Conservation (phyloP, 2,888 invertebrate species). For the Leucophenga montana region DNA sequence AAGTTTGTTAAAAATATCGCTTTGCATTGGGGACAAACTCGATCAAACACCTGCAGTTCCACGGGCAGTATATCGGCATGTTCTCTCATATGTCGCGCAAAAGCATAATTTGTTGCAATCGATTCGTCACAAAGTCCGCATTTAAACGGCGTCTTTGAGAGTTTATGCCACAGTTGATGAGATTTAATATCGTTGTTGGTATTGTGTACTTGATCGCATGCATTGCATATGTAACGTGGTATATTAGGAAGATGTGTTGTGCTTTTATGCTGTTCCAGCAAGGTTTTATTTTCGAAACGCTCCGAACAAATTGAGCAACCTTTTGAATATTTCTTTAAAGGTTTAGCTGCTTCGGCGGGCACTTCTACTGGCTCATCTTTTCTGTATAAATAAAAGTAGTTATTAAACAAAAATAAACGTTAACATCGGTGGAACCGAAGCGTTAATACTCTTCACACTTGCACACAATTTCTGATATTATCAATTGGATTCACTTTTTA, state of each 20-base stretch:
- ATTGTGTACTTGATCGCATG: slow-evolving; percentile 74
- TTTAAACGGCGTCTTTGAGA: slow-evolving; percentile 71
- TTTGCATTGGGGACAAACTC: slow-evolving; percentile 68
- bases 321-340: slow-evolving; percentile 37
- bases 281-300: slow-evolving; percentile 58
- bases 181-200: slow-evolving; percentile 68
- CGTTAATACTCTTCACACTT: too few species aligned
- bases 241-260: slow-evolving; percentile 63
- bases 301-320: slow-evolving; percentile 64
- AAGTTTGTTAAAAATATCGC: slow-evolving; percentile 69
- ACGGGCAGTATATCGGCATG: slow-evolving; percentile 54
- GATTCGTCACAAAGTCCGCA: slow-evolving; percentile 73
- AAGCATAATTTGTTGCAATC: slow-evolving; percentile 61
- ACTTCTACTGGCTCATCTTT: slow-evolving; percentile 59
- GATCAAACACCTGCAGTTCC: slow-evolving; percentile 61
- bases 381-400: slow-evolving; percentile 41
- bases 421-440: too few species aligned
- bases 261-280: slow-evolving; percentile 61
- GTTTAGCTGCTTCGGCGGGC: neutral
- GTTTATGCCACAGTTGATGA: slow-evolving; percentile 74
- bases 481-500: too few species aligned
- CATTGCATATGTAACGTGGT: slow-evolving; percentile 73
- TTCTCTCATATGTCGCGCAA: slow-evolving; percentile 65
- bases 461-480: too few species aligned
- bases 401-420: neutral